Evolutionary conservation across 2,113 vertebrate genomes (phyloP).

Genomic region (Puffinus mauretanicus): DNA sequence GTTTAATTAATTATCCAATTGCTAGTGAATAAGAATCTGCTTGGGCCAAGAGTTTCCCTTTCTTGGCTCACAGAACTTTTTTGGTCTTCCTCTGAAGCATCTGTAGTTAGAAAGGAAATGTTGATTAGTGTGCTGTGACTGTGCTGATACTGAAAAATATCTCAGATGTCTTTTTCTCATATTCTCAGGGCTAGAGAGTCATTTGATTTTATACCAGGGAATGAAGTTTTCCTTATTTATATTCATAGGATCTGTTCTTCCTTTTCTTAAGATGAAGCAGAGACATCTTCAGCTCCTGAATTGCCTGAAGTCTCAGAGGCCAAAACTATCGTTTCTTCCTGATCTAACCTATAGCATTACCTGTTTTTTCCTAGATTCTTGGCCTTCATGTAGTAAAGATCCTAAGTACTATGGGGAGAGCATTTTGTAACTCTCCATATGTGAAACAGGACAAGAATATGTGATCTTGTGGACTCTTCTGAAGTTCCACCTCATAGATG

Average conservation of each 20-base stretch:
- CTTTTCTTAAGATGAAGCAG: background rate
- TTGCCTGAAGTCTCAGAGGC: background rate
- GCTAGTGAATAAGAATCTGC: background rate
- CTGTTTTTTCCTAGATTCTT: background rate
- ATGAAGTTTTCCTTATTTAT: background rate
- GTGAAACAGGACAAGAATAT: background rate
- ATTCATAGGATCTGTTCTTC: background rate
- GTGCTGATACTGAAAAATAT: background rate
- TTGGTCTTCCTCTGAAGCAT: background rate
- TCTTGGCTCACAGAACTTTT: background rate
- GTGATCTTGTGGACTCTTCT: background rate
- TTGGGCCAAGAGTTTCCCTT: background rate
- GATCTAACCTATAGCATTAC: background rate
- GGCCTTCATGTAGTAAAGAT: background rate
- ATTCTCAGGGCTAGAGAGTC: background rate
- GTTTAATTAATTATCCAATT: background rate
- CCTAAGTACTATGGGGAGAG: background rate
- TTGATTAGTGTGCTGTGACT: background rate
- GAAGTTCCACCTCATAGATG: background rate
- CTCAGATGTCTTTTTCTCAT: background rate
- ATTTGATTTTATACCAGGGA: background rate
- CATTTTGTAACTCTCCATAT: background rate
- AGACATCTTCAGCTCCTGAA: background rate
- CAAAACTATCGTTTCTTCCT: background rate
- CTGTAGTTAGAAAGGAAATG: background rate